Percentiles rank a stretch among this genome's conserved stretches.
Evolutionary conservation across 2,797 vertebrate genomes (phyloP).

Genomic region (Uromys caudimaculatus): DNA sequence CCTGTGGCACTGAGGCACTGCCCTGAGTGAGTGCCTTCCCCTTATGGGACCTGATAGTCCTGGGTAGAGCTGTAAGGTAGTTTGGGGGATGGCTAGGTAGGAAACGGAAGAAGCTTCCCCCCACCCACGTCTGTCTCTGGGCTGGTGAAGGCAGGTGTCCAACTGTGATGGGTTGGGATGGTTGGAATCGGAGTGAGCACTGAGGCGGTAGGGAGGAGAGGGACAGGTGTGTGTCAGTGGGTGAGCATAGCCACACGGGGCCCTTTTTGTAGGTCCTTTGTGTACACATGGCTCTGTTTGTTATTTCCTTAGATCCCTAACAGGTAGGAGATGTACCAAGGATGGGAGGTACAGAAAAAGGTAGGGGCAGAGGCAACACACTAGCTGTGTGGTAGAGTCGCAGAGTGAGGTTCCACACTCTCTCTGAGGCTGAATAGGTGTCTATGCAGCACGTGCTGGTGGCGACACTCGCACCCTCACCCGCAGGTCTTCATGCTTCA

Average conservation of each 20-base stretch:
- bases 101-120: neutral
- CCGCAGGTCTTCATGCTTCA: neutral
- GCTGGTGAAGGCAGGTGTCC: neutral
- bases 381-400: accelerated
- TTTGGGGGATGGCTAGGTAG: neutral
- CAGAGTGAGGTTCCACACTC: neutral
- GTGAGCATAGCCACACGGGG: accelerated
- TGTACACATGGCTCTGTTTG: neutral
- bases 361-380: neutral
- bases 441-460: accelerated
- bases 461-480: accelerated
- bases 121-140: accelerated
- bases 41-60: no score
- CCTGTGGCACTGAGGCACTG: neutral
- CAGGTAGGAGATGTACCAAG: neutral
- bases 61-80: neutral
- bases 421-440: accelerated
- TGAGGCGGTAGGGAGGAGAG: neutral
- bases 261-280: neutral
- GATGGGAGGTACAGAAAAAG: neutral
- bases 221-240: neutral
- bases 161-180: neutral
- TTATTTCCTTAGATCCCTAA: neutral
- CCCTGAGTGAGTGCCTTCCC: neutral
- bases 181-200: neutral